These are phyloP conservation scores for Watsonalla cultraria DNA, from an alignment of 2,888 invertebrate species.

Conservation along the genomic window DNA sequence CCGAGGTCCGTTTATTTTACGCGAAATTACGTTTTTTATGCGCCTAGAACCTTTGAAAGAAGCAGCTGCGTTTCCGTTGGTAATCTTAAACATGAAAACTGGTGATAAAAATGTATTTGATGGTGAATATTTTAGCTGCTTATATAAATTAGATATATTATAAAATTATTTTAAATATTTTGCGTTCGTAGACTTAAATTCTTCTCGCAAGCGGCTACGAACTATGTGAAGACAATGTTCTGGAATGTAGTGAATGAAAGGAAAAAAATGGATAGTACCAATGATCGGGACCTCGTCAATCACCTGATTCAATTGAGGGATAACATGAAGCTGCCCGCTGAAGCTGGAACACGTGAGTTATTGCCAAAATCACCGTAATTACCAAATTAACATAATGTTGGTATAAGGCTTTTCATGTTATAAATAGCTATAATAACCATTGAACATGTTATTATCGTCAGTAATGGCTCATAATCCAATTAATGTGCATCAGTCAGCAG, in stretches of 20 bases:
- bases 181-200: constrained; percentile 42
- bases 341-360: constrained; percentile 35
- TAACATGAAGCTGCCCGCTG: constrained; percentile 48
- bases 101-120: too few relatives aligned
- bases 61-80: background rate
- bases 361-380: background rate
- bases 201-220: constrained; percentile 49
- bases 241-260: constrained; percentile 44
- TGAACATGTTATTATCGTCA: too few relatives aligned
- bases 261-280: constrained; percentile 24
- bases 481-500: too few relatives aligned
- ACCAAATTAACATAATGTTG: background rate
- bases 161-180: background rate
- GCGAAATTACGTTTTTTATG: too few relatives aligned
- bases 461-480: too few relatives aligned
- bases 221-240: constrained; percentile 51
- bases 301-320: constrained; percentile 51
- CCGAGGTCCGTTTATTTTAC: too few relatives aligned
- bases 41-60: too few relatives aligned
- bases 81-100: background rate
- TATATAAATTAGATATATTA: background rate
- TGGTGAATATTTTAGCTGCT: too few relatives aligned
- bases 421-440: too few relatives aligned
- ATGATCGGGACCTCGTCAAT: constrained; percentile 52
- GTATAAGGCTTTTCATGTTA: too few relatives aligned